These are phyloP conservation scores for Exocentrus adspersus DNA, from an alignment of 2,888 invertebrate genomes.

Conservation along the genomic window DNA sequence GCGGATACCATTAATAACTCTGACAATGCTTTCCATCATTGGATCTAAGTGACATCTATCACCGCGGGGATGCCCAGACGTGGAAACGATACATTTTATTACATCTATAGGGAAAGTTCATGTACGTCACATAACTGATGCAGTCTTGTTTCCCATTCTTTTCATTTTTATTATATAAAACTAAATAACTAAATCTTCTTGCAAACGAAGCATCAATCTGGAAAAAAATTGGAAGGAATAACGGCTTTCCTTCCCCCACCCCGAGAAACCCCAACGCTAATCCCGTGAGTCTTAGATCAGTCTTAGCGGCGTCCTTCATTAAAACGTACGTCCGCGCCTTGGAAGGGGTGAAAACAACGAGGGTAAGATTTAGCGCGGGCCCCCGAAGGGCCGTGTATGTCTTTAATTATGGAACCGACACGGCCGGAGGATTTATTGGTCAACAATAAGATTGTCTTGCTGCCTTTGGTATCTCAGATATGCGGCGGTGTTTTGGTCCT, in stretches of 20 bases:
- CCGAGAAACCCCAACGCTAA: slow-evolving; percentile 31
- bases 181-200: too few species aligned
- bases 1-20: slow-evolving; percentile 40
- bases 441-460: slow-evolving; percentile 42
- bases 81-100: slow-evolving; percentile 13
- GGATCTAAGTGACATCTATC: slow-evolving; percentile 40
- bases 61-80: slow-evolving; percentile 22
- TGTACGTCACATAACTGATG: too few species aligned
- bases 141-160: too few species aligned
- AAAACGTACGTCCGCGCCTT: slow-evolving; percentile 42
- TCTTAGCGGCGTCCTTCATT: slow-evolving; percentile 41
- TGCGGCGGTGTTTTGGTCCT: slow-evolving; percentile 2
- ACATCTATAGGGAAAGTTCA: too few species aligned
- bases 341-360: slow-evolving; percentile 38
- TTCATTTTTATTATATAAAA: too few species aligned
- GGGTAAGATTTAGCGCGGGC: slow-evolving; percentile 35
- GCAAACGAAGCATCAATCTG: too few species aligned
- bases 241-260: too few species aligned
- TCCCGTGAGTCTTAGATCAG: slow-evolving; percentile 42
- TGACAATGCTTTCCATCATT: slow-evolving; percentile 41
- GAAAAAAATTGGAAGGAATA: too few species aligned
- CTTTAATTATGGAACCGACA: slow-evolving; percentile 55
- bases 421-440: slow-evolving; percentile 47
- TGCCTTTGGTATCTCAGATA: slow-evolving; percentile 12
- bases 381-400: slow-evolving; percentile 44